Evolutionary conservation across 2,797 vertebrate species (phyloP).

Genomic region (Coluber constrictor): DNA sequence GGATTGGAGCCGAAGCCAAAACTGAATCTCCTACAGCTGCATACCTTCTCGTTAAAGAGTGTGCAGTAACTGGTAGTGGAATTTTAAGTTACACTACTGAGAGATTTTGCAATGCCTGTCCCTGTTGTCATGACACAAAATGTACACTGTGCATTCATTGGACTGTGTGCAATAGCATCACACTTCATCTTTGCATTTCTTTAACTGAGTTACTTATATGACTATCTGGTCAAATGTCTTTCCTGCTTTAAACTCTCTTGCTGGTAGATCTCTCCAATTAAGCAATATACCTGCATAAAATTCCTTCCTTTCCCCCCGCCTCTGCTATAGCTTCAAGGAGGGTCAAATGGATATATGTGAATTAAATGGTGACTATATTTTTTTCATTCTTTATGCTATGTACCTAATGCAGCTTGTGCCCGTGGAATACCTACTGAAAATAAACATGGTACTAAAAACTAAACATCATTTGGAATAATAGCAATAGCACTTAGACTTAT

Average conservation of each 20-base stretch:
- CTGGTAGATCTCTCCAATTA: not conserved
- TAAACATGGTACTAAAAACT: not conserved
- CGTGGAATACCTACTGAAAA: not conserved
- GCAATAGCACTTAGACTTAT: no score
- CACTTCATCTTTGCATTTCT: not conserved
- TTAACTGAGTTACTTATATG: not conserved
- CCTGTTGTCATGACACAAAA: not conserved
- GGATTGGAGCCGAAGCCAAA: not conserved
- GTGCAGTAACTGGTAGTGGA: not conserved
- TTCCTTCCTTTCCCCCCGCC: not conserved
- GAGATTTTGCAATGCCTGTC: not conserved
- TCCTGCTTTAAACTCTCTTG: not conserved
- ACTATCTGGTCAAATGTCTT: not conserved
- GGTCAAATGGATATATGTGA: not conserved
- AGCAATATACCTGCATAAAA: not conserved
- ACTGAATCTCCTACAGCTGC: not conserved
- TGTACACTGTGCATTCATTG: not conserved
- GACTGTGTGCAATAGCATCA: not conserved
- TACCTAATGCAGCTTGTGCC: not conserved
- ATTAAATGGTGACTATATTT: not conserved
- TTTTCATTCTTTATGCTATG: not conserved
- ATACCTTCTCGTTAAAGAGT: not conserved
- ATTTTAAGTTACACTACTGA: not conserved
- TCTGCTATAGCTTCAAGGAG: not conserved
- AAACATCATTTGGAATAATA: not conserved